Evolutionary conservation across 2,888 invertebrate species (phyloP), one percentile per base, ranked within the genome.

Genomic region (Drosophila nr. perissopoda): DNA sequence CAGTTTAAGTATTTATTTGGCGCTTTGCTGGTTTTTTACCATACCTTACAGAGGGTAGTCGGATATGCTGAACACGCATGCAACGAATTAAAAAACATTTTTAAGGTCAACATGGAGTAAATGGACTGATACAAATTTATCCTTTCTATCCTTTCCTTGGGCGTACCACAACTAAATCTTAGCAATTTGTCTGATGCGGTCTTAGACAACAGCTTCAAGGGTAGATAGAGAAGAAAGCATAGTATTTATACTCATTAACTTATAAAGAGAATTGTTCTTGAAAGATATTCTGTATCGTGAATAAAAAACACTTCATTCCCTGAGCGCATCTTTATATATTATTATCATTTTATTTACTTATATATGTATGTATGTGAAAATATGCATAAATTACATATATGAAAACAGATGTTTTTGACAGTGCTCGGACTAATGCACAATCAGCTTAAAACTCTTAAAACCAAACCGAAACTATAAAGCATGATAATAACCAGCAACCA

Each of bases 1-100:
- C 61, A 58, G 56, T 58, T 48, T 57, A 52, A 53, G 66, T 87
- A 83, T 85, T 85, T 89, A 78, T 78, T 87, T 83, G 83, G 83
- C 77, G 69, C 75, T 85, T 78, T 69, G 72, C 67, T 89, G 62
- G 36, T n/a, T 65, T 73, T 74, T 83, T 73, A 63, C 58, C 2
- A 18, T 38, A 13, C 27, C 10, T 21, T 5, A 21, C 21, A 11
- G 1, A 25, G 11, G 33, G 13, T 40, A 33, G 16, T 8, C 13
- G 25, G 13, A 27, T 16, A 27, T 31, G n/a, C 2, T 33, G 31
- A 33, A 3, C 36, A 25, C 8, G 4, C 3, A 13, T 60, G 60
- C 18, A 25, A 27, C 25, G 21, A 33, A 29, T 4, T 11, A 0
- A 21, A 36, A 54, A 54, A 18, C 10, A 36, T 25, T 54, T 5